A percentile compares a stretch with the other conserved stretches of the same genome.
These are phyloP conservation scores for Monochamus saltuarius DNA, from an alignment of 1,140 invertebrate species.

Conservation along the genomic window DNA sequence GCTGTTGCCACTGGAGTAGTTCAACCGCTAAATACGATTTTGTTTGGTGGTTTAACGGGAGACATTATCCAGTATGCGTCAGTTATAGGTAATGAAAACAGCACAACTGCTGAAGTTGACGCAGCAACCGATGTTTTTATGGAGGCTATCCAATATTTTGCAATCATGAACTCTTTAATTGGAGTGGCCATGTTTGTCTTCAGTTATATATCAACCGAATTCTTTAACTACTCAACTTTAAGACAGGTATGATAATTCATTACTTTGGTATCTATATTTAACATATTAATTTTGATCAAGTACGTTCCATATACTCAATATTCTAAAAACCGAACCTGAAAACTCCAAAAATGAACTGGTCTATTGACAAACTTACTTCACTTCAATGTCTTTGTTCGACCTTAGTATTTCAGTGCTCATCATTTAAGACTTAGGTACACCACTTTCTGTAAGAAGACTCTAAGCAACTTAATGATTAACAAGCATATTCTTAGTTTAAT, in stretches of 20 bases:
- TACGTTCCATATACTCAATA: too few relatives aligned
- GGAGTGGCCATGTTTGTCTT: conserved; percentile 61
- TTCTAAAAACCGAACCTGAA: too few relatives aligned
- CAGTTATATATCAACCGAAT: conserved; percentile 63
- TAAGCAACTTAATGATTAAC: too few relatives aligned
- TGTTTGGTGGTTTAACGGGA: conserved; percentile 68
- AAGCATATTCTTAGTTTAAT: too few relatives aligned
- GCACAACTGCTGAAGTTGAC: neutral
- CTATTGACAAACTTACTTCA: too few relatives aligned
- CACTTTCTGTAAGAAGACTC: too few relatives aligned
- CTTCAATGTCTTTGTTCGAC: too few relatives aligned
- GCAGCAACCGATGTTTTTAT: conserved; percentile 37
- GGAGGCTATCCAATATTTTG: conserved; percentile 56
- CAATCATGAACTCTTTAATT: conserved; percentile 60
- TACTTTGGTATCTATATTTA: too few relatives aligned
- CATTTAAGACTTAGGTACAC: too few relatives aligned
- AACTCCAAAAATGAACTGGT: too few relatives aligned
- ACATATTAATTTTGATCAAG: too few relatives aligned
- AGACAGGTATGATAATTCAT: conserved; percentile 58
- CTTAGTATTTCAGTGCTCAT: too few relatives aligned
- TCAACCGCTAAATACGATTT: conserved; percentile 66
- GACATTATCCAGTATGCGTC: conserved; percentile 50
- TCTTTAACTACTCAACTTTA: conserved; percentile 68
- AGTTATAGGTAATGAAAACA: neutral
- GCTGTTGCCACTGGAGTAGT: conserved; percentile 61